phyloP scores from a whole-genome alignment of 2,888 invertebrate species.

The Caenorhabditis sp. region DNA sequence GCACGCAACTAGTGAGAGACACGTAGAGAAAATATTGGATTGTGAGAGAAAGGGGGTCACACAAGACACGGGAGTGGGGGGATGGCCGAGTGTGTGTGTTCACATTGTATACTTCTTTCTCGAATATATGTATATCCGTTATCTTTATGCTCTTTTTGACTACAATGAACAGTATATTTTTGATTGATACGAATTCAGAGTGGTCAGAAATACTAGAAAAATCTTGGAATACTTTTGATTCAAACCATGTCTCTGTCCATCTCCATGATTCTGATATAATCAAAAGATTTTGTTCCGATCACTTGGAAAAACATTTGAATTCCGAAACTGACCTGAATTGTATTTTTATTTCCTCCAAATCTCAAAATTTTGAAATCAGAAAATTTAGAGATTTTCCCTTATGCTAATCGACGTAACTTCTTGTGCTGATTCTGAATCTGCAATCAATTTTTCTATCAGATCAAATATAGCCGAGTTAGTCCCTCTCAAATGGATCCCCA shows the following conservation, averaged over 20 bases:
- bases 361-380: too few species aligned
- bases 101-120: conserved; percentile 11
- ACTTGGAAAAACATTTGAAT: too few species aligned
- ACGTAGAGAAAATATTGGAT: neutral
- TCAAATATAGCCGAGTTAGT: too few species aligned
- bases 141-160: neutral
- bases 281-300: too few species aligned
- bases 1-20: neutral
- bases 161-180: neutral
- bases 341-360: too few species aligned
- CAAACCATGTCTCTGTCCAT: too few species aligned
- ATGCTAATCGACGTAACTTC: too few species aligned
- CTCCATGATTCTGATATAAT: too few species aligned
- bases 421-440: too few species aligned
- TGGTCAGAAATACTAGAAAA: neutral
- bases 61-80: neutral
- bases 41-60: neutral
- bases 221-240: neutral
- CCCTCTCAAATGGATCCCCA: neutral
- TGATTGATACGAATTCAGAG: neutral
- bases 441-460: too few species aligned
- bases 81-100: neutral
- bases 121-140: neutral
- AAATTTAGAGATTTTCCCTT: too few species aligned
- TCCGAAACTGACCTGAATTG: too few species aligned